Evolutionary conservation across 2,113 vertebrate species (phyloP), one percentile per base, ranked within the genome.

Genomic region (Bubo bubo): DNA sequence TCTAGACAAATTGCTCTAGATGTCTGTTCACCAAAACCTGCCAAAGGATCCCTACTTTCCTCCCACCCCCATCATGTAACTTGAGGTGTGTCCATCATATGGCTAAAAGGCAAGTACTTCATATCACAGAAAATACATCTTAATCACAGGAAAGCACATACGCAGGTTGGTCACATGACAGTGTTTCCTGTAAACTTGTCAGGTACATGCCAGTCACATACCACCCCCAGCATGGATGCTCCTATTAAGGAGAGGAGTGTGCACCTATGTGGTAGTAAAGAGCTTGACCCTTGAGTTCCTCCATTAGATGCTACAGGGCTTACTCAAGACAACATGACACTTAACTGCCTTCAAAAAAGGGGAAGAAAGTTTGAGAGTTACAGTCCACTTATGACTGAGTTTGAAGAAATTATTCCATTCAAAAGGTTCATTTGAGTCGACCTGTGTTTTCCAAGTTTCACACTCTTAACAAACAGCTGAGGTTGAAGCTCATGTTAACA

Each of bases 381-480:
- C 18, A 72, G 76, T n/a, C 68, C 77, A 73, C 28, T 83, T 90
- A 60, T 74, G 59, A 66, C 15, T 0, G 12, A 85, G 55, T 82
- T 79, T 79, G 68, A 94, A 74, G 41, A 63, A 95, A 59, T 73
- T 62, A 74, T 71, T 88, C 41, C 32, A 74, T 74, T 86, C 76
- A 84, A 89, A 92, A 74, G 13, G n/a, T 7, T 88, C 53, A 49
- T 72, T 94, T 76, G 43, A 82, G 47, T 12, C 88, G 79, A 92
- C 82, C 90, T 88, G 41, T 9, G 92, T 92, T 72, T 47, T 15
- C 35, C 2, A 5, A 83, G 59, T 86, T 90, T 88, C 59, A 90
- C 72, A 47, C 63, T 71, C 72, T 85, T 82, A 87, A 95, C 63
- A 80, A 95, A 93, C 60, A 84, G 60, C 64, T 84, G 76, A 95